phyloP scores from a whole-genome alignment of 2,888 invertebrate species.

The Eilema caniola region DNA sequence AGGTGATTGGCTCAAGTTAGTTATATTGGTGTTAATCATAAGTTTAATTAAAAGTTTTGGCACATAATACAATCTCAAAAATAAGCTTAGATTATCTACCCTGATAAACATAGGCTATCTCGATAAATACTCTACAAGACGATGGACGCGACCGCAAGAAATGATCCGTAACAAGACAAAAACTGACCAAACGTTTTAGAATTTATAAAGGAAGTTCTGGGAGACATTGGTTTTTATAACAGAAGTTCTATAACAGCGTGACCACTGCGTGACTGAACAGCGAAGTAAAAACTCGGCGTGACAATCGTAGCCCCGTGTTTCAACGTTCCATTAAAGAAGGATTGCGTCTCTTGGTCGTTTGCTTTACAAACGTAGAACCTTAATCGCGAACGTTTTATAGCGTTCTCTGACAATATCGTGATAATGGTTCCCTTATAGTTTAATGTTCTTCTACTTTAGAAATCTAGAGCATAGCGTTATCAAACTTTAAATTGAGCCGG shows the following conservation, averaged over 20 bases:
- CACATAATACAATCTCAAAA: neutral
- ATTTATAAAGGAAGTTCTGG: slow-evolving; percentile 30
- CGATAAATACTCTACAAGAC: slow-evolving; percentile 18
- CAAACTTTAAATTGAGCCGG: neutral
- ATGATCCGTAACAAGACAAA: slow-evolving; percentile 31
- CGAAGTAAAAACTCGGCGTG: slow-evolving; percentile 44
- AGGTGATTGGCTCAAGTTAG: no score
- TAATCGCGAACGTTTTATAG: slow-evolving; percentile 49
- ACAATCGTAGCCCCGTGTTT: slow-evolving; percentile 44
- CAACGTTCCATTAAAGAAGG: slow-evolving; percentile 47
- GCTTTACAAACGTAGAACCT: slow-evolving; percentile 39
- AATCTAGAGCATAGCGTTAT: neutral
- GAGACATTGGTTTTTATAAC: slow-evolving; percentile 43
- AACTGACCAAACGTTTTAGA: slow-evolving; percentile 27
- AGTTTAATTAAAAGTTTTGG: neutral
- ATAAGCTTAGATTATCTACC: neutral
- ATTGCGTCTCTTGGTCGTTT: slow-evolving; percentile 43
- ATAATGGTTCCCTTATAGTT: slow-evolving; percentile 42
- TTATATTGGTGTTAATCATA: neutral
- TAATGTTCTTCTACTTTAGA: neutral
- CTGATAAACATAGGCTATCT: neutral
- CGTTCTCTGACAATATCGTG: slow-evolving; percentile 46
- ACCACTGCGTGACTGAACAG: slow-evolving; percentile 49
- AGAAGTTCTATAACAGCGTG: slow-evolving; percentile 35
- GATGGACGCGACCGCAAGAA: slow-evolving; percentile 17